These are phyloP conservation scores for Microctonus brassicae DNA, from an alignment of 2,888 invertebrate species.

Conservation along the genomic window DNA sequence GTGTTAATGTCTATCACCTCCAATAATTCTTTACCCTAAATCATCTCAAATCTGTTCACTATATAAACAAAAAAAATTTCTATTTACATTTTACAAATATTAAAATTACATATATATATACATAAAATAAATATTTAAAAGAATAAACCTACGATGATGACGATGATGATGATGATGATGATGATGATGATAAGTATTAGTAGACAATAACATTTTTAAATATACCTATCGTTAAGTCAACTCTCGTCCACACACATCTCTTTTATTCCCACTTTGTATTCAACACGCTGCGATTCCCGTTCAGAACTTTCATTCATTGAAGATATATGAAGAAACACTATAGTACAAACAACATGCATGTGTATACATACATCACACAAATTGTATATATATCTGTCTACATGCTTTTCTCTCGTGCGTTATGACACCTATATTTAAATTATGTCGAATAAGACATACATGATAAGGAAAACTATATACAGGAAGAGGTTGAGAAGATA, in stretches of 20 bases:
- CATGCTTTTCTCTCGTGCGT: not conserved
- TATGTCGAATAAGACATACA: too few relatives aligned
- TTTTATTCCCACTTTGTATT: not conserved
- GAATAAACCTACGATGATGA: too few relatives aligned
- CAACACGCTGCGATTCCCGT: not conserved
- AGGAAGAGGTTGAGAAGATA: not conserved
- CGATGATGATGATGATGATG: too few relatives aligned
- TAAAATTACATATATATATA: too few relatives aligned
- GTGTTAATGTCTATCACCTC: conserved; percentile 56
- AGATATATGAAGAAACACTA: not conserved
- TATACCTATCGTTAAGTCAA: too few relatives aligned
- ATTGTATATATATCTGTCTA: too few relatives aligned
- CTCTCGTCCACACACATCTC: not conserved
- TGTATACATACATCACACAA: not conserved
- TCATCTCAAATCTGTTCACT: not conserved
- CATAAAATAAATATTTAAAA: too few relatives aligned
- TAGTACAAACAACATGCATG: not conserved
- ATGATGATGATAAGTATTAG: too few relatives aligned
- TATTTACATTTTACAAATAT: too few relatives aligned
- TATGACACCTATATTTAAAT: not conserved
- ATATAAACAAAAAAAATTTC: not conserved
- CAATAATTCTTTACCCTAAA: too few relatives aligned
- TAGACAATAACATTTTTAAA: too few relatives aligned
- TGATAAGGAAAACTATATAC: not conserved
- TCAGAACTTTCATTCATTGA: not conserved